Evolutionary conservation across 1,140 invertebrate species (phyloP).

Genomic region (Brachionus rubens): DNA sequence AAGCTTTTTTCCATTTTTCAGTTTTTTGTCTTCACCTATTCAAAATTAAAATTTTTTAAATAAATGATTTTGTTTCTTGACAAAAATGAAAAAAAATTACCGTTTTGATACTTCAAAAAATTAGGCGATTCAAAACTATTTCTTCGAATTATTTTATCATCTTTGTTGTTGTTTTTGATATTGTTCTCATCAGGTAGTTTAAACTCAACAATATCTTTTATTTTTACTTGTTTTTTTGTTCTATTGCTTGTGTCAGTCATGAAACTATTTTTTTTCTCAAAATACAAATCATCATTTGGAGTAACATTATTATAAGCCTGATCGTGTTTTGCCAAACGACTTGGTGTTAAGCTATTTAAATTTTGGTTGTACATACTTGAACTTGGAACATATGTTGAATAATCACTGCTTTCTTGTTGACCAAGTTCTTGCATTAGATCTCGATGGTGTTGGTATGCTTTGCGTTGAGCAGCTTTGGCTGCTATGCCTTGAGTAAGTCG

Average conservation of each 20-base stretch:
- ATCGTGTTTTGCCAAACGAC: slow-evolving; percentile 55
- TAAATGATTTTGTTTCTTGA: background rate
- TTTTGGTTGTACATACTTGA: background rate
- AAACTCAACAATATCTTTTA: slow-evolving; percentile 33
- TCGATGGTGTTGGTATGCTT: slow-evolving; percentile 30
- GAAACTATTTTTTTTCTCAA: slow-evolving; percentile 31
- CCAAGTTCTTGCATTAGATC: slow-evolving; percentile 47
- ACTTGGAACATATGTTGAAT: slow-evolving; percentile 54
- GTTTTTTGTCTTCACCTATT: background rate
- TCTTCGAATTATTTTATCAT: background rate
- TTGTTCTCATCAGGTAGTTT: slow-evolving; percentile 33
- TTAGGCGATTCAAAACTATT: slow-evolving; percentile 13
- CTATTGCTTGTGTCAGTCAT: slow-evolving; percentile 15
- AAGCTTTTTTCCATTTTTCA: background rate
- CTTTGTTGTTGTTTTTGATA: too few relatives aligned
- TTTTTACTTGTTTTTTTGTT: slow-evolving; percentile 43
- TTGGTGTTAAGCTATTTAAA: slow-evolving; percentile 49
- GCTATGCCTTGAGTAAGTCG: slow-evolving; percentile 45
- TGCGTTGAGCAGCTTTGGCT: slow-evolving; percentile 38
- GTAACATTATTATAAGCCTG: background rate
- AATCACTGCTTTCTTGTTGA: background rate
- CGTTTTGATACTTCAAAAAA: background rate
- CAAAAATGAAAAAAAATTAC: background rate
- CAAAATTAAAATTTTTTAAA: background rate
- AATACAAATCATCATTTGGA: background rate